Percentiles rank a stretch among this genome's conserved stretches.
These are phyloP conservation scores for Psittacara wagleri DNA, from an alignment of 2,113 vertebrate genomes.

Conservation along the genomic window DNA sequence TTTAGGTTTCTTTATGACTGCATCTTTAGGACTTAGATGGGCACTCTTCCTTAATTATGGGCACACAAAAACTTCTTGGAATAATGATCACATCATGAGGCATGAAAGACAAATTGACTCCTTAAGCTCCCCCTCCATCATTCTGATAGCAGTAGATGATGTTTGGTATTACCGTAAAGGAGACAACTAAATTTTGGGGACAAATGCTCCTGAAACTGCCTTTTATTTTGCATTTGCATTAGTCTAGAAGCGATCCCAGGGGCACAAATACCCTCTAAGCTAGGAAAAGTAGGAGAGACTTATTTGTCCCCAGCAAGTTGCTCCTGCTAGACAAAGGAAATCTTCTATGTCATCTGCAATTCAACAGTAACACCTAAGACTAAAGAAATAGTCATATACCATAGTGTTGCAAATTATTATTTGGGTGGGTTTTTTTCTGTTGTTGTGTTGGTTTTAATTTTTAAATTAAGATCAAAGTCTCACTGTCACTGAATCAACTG, in stretches of 20 bases:
- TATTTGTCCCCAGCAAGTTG: neutral
- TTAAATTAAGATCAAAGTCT: slow-evolving; percentile 4
- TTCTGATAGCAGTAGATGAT: neutral
- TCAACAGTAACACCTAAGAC: neutral
- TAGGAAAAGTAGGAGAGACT: neutral
- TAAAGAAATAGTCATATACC: neutral
- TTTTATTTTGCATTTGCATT: neutral
- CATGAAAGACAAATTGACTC: neutral
- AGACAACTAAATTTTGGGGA: neutral
- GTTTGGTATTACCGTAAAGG: neutral
- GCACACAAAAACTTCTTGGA: neutral
- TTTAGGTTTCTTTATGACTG: neutral
- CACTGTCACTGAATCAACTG: neutral
- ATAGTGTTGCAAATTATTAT: neutral
- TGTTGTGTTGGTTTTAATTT: neutral
- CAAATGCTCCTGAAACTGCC: neutral
- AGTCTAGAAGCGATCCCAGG: neutral
- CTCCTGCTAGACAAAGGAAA: neutral
- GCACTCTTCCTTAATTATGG: neutral
- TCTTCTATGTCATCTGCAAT: neutral
- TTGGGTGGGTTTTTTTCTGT: neutral
- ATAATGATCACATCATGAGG: rapidly evolving
- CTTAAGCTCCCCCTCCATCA: neutral
- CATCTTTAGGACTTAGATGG: neutral
- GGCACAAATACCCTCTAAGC: neutral